Percentiles rank a stretch among this genome's conserved stretches.
These are phyloP conservation scores for Zaprionus davidi DNA, from an alignment of 1,140 invertebrate species.

Conservation along the genomic window DNA sequence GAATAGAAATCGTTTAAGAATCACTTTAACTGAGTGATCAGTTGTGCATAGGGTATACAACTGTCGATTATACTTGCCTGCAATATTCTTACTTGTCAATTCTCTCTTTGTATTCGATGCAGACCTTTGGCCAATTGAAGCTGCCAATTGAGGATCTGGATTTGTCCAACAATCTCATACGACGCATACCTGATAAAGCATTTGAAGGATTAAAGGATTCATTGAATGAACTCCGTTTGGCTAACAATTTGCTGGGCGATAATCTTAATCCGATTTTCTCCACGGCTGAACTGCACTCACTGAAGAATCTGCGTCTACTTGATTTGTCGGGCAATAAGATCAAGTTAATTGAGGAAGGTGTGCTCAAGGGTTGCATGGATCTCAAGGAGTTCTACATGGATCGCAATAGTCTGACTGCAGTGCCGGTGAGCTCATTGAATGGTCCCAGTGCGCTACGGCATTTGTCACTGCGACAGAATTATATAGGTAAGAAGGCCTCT, in stretches of 20 bases:
- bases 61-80: no score
- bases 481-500: conserved; percentile 90
- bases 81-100: no score
- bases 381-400: conserved; percentile 91
- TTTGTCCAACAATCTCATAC: conserved; percentile 92
- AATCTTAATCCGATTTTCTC: conserved; percentile 95
- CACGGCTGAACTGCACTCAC: conserved; percentile 91
- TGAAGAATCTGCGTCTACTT: conserved; percentile 89
- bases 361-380: conserved; percentile 92
- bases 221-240: conserved; percentile 89
- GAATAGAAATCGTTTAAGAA: not conserved
- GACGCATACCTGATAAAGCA: conserved; percentile 91
- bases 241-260: conserved; percentile 93
- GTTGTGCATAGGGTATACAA: no score
- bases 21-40: not conserved
- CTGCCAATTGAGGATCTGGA: conserved; percentile 90
- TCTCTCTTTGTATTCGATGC: conserved; percentile 17
- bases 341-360: conserved; percentile 92
- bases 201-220: conserved; percentile 88
- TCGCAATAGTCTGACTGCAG: conserved; percentile 87
- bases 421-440: conserved; percentile 92
- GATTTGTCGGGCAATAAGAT: conserved; percentile 92
- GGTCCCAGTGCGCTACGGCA: conserved; percentile 89
- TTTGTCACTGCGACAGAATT: conserved; percentile 90
- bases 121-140: conserved; percentile 87